Percentiles rank a stretch among this genome's conserved stretches.
phyloP scores from a whole-genome alignment of 2,113 vertebrate species.

The Malurus cyaneus region DNA sequence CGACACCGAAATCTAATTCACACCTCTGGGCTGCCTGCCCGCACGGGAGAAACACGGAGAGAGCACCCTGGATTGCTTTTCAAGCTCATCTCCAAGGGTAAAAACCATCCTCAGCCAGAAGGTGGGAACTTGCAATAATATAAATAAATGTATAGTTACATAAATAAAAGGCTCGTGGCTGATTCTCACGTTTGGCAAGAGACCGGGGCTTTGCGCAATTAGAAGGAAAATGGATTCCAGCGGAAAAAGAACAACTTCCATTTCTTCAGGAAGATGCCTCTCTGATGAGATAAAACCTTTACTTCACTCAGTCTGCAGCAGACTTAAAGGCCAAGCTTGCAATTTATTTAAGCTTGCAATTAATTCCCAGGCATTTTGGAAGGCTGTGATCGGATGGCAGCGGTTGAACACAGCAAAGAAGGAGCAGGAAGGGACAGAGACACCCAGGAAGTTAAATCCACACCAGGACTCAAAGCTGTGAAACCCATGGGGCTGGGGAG shows the following conservation, averaged over 20 bases:
- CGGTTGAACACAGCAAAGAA: neutral
- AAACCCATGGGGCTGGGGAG: neutral
- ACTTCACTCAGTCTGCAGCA: neutral
- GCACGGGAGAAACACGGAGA: neutral
- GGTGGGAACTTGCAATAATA: neutral
- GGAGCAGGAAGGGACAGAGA: neutral
- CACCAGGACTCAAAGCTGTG: neutral
- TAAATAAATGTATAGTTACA: neutral
- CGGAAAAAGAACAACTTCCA: neutral
- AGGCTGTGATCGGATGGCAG: neutral
- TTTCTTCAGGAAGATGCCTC: neutral
- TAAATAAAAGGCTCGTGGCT: neutral
- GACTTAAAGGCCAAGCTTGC: constrained; percentile 42
- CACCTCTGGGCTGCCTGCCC: neutral
- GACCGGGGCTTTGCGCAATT: neutral
- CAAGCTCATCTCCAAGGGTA: neutral
- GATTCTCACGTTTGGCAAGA: neutral
- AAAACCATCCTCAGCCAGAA: neutral
- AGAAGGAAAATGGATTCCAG: constrained; percentile 1
- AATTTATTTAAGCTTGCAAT: constrained; percentile 11
- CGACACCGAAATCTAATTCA: constrained; percentile 39
- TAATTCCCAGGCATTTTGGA: neutral
- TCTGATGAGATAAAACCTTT: constrained; percentile 32
- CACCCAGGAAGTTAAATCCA: neutral
- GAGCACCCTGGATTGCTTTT: neutral